Evolutionary conservation across 2,797 vertebrate species (phyloP), one percentile per base, ranked within the genome.

Genomic region (Argentina silus): DNA sequence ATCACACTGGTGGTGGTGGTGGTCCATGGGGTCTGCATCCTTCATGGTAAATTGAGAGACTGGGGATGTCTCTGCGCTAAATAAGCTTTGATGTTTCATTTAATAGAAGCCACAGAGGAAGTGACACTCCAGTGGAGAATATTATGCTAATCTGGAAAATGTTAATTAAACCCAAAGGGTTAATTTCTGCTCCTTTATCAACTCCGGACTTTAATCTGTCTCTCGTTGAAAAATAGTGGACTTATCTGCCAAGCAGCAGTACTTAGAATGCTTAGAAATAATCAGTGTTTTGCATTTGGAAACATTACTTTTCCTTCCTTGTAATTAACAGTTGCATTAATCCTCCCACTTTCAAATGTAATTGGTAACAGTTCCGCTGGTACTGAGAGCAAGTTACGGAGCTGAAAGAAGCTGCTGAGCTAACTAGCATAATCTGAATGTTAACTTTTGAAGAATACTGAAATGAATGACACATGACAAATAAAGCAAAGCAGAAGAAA

Each of bases 151-250:
- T 92, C 86, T 87, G 43, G 15, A 78, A 91, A 91, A 92, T 88
- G 87, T 84, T 93, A 91, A 92, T 94, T 92, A 90, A 78, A 70
- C 90, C 91, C 89, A 82, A 90, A 85, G 87, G 91, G 90, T 93
- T 94, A 81, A 93, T 92, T 93, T 88, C 78, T 75, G 69, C 73
- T 76, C 71, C 79, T 88, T 88, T 85, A 91, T 85, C 83, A 77
- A 80, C 75, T 73, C 74, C 62, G 71, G 60, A 75, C 83, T 88
- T 90, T 83, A 91, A 91, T 93, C 79, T 82, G 73, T 82, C 81
- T 65, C 64, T 62, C 72, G 69, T 63, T 88, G 79, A 81, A 61
- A 86, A 87, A 89, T 70, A 70, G 72, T 75, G 77, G 61, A 86
- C 72, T 78, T 84, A 77, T 67, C 64, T 74, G 61, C 62, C 60